phyloP scores from a whole-genome alignment of 2,797 vertebrate genomes.

The Sebastes hubbsi region DNA sequence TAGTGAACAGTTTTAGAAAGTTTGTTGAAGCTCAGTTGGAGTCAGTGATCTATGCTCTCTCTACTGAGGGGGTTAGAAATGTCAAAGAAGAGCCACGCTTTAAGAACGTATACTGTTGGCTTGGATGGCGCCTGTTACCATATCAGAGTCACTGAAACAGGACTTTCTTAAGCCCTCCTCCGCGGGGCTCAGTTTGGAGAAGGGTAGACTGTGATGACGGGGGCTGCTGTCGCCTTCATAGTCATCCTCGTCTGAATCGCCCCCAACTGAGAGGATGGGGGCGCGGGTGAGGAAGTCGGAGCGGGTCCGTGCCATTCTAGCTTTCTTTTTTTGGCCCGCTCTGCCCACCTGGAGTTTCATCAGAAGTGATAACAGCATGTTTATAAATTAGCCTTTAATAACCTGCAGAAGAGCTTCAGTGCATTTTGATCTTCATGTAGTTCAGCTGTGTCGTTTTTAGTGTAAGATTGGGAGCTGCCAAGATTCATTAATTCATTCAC shows the following conservation, averaged over 20 bases:
- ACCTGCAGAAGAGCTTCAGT: slow-evolving; percentile 9
- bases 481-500: slow-evolving; percentile 23
- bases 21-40: slow-evolving; percentile 59
- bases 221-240: slow-evolving; percentile 85
- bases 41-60: slow-evolving; percentile 62
- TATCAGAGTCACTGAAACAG: slow-evolving; percentile 99
- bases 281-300: slow-evolving; percentile 99
- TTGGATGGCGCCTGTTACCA: slow-evolving; percentile 88
- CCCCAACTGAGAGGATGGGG: slow-evolving; percentile 89
- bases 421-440: slow-evolving; percentile 2
- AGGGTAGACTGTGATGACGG: slow-evolving; percentile 85
- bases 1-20: not conserved
- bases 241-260: slow-evolving; percentile 95
- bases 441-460: not conserved
- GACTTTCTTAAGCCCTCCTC: slow-evolving; percentile 86
- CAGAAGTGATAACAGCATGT: slow-evolving; percentile 83
- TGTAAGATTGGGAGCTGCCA: not conserved
- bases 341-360: slow-evolving; percentile 92
- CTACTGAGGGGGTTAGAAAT: slow-evolving; percentile 84
- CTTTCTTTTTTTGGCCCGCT: slow-evolving; percentile 95
- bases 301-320: slow-evolving; percentile 97
- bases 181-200: slow-evolving; percentile 82
- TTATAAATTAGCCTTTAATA: slow-evolving; percentile 52
- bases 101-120: slow-evolving; percentile 61
- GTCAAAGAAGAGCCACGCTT: slow-evolving; percentile 53